Evolutionary conservation across 2,113 vertebrate species (phyloP), one percentile per base, ranked within the genome.

Genomic region (Oenanthe melanoleuca): DNA sequence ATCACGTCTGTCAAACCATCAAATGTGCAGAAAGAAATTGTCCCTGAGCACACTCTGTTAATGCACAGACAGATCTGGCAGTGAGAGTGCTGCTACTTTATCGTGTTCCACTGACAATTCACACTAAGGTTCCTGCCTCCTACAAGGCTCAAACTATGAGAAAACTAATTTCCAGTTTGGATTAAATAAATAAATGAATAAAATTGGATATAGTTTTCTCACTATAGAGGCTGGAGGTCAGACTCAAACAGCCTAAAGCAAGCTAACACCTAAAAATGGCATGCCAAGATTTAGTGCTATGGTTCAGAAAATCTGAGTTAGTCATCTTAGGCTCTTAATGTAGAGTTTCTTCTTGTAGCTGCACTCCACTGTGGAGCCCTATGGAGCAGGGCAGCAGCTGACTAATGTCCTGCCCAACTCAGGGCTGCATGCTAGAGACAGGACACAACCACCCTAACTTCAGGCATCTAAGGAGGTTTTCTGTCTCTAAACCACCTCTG

Each of bases 1-100:
- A 98, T 67, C 95, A 95, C 33, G 98, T 98, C 91, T 98, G 98
- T 99, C 98, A 94, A 98, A 96, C 59, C 91, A n/a, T 84, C 98
- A 73, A 45, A 19, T 67, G 95, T n/a, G 98, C 98, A 88, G 97
- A 98, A 98, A 19, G 97, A 96, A 98, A 93, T 55, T 92, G 86
- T 95, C 86, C 89, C 92, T 78, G 65, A 94, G 40, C 52, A 59
- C 34, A 82, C 53, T 93, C 61, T 96, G 97, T 94, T 99, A 98
- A 53, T 97, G 97, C 45, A 95, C 95, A 21, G 98, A 88, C 95
- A 98, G 97, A 86, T 98, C 88, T 53, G 98, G 98, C 95, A 98
- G 52, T 1, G 97, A 98, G 95, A 98, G 88, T 31, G 97, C 98
- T 14, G 97, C 98, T 96, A 98, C 42, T 86, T 98, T 97, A 16